Evolutionary conservation across 2,888 invertebrate species (phyloP).

Genomic region (Drosophila eohydei): DNA sequence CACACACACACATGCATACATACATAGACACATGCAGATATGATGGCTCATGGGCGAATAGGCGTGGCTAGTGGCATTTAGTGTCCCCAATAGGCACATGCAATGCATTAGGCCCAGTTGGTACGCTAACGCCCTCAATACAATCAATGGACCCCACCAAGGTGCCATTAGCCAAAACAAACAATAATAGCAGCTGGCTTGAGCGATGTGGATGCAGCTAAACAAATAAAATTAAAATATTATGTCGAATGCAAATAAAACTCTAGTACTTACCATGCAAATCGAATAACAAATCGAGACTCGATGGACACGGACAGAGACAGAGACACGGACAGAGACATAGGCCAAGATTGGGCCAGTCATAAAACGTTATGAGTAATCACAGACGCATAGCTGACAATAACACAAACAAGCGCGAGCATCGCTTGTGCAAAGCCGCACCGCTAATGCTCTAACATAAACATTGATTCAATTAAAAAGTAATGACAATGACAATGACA

Average conservation of each 20-base stretch:
- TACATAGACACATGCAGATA: background rate
- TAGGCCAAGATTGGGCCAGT: slow-evolving; percentile 22
- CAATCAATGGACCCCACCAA: slow-evolving; percentile 62
- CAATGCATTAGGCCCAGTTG: slow-evolving; percentile 53
- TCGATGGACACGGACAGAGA: slow-evolving; percentile 12
- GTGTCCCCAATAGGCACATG: slow-evolving; percentile 68
- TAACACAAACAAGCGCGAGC: slow-evolving; percentile 16
- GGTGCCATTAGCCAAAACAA: slow-evolving; percentile 69
- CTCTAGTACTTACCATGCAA: slow-evolving; percentile 68
- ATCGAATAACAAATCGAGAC: slow-evolving; percentile 62
- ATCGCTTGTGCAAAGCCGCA: background rate
- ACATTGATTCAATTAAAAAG: background rate
- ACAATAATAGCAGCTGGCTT: slow-evolving; percentile 54
- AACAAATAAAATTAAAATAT: slow-evolving; percentile 80
- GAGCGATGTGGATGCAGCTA: slow-evolving; percentile 66
- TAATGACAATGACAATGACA: background rate
- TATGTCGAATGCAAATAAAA: slow-evolving; percentile 78
- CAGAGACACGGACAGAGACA: slow-evolving; percentile 3
- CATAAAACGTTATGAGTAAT: slow-evolving; percentile 70
- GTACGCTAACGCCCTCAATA: slow-evolving; percentile 40
- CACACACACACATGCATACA: background rate
- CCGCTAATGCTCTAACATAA: slow-evolving; percentile 7
- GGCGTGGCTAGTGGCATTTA: slow-evolving; percentile 58
- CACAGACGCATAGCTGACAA: slow-evolving; percentile 73
- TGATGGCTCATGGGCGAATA: slow-evolving; percentile 9